Evolutionary conservation across 2,113 vertebrate genomes (phyloP), one percentile per base, ranked within the genome.

Genomic region (Miniopterus natalensis): DNA sequence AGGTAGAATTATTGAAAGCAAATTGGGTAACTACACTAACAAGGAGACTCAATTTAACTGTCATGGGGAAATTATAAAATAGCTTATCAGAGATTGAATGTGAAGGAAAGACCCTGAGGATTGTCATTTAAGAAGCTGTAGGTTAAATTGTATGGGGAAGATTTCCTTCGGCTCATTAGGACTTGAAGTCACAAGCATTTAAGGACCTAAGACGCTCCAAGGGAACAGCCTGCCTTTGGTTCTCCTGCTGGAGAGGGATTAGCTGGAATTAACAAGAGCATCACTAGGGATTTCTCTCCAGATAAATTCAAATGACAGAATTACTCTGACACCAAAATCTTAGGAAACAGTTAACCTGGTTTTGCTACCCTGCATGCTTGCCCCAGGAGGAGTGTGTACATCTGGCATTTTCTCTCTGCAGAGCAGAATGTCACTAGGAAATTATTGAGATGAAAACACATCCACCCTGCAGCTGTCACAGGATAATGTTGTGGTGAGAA

Each of bases 41-140:
- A 5, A 77, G 21, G 79, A 93, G 77, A 95, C 70, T 97, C 89
- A 94, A 97, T 96, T 97, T 97, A 94, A 94, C 14, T 84, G 92
- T 95, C 97, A 96, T 42, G 27, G 5, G 95, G 94, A 98, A 98
- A 97, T 96, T 96, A 92, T 90, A 96, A 93, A 97, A 95, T 23
- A 94, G 55, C 51, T 96, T 97, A 89, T 88, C 84, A 95, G 70
- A 96, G 94, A 98, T 74, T 97, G 88, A 95, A 84, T 78, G 11
- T 66, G 79, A 96, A 97, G 95, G 89, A 96, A 97, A 95, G 59
- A 84, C 29, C 84, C 92, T 1, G 7, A 61, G 45, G 97, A 97
- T 79, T 98, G 97, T 93, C 90, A 70, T 87, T 97, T 97, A 97
- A 42, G 36, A 97, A 92, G 88, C 74, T 21, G 92, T 6, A 95